Percentiles rank a stretch among this genome's conserved stretches.
Evolutionary conservation across 2,888 invertebrate species (phyloP).

Genomic region (Steinernema scapterisci): DNA sequence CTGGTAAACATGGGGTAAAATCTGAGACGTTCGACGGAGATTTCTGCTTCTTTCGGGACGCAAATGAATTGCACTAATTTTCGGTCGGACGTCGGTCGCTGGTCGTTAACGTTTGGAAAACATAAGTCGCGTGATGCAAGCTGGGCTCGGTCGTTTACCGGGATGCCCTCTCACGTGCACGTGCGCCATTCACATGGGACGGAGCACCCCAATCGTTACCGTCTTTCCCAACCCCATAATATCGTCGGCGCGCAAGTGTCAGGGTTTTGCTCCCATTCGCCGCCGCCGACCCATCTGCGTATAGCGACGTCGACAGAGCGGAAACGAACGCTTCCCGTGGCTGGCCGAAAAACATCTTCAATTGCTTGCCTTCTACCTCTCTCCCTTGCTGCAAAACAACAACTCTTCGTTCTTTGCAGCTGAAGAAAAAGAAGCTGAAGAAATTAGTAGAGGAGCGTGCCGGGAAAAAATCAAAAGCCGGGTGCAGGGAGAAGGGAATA

Average conservation of each 20-base stretch:
- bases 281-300: neutral
- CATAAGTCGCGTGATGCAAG: slow-evolving; percentile 1
- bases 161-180: neutral
- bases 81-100: neutral
- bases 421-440: no score
- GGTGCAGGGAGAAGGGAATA: no score
- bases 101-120: neutral
- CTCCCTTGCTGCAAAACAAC: no score
- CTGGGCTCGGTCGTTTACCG: neutral
- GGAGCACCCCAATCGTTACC: neutral
- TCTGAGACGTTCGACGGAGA: no score
- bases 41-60: no score
- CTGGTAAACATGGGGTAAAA: no score
- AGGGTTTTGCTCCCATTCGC: neutral
- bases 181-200: neutral
- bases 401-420: no score
- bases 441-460: no score
- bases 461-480: no score
- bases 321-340: slow-evolving; percentile 10
- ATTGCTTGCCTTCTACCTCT: no score
- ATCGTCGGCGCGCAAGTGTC: neutral
- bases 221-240: neutral
- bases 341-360: slow-evolving; percentile 20
- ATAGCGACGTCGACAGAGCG: slow-evolving; percentile 11
- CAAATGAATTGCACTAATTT: neutral